A percentile compares a stretch with the other conserved stretches of the same genome.
Conservation (phyloP, 2,113 vertebrate species). For the Agelaius phoeniceus region DNA sequence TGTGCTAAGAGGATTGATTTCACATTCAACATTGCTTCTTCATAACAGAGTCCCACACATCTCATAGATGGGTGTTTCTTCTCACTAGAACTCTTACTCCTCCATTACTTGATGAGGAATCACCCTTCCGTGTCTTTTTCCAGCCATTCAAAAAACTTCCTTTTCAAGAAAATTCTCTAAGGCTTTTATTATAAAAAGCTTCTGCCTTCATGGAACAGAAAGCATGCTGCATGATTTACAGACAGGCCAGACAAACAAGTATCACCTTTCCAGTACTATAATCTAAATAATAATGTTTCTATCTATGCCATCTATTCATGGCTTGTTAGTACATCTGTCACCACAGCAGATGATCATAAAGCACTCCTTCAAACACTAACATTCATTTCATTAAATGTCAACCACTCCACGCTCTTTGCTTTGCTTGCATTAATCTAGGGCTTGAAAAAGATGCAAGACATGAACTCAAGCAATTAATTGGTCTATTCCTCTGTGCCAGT, state of each 20-base stretch:
- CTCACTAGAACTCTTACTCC: neutral
- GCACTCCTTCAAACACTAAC: constrained; percentile 7
- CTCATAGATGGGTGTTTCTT: neutral
- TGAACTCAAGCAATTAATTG: neutral
- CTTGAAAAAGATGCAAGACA: constrained; percentile 23
- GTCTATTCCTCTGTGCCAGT: neutral
- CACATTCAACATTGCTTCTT: neutral
- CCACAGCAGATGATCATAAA: neutral
- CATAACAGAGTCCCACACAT: neutral
- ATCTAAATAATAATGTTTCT: constrained; percentile 1
- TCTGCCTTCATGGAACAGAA: neutral
- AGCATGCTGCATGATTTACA: neutral
- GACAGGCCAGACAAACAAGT: neutral
- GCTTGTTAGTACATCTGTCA: constrained; percentile 6
- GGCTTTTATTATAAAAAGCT: neutral
- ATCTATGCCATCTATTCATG: neutral
- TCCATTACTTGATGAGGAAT: neutral
- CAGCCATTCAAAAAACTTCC: neutral
- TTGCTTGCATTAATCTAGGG: neutral
- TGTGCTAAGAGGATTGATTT: neutral
- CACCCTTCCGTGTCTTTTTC: neutral
- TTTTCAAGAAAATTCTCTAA: neutral
- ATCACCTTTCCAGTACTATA: neutral
- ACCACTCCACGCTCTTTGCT: neutral
- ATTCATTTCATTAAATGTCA: constrained; percentile 22